Conservation (phyloP, 2,797 vertebrate genomes). For the Helarctos malayanus region DNA sequence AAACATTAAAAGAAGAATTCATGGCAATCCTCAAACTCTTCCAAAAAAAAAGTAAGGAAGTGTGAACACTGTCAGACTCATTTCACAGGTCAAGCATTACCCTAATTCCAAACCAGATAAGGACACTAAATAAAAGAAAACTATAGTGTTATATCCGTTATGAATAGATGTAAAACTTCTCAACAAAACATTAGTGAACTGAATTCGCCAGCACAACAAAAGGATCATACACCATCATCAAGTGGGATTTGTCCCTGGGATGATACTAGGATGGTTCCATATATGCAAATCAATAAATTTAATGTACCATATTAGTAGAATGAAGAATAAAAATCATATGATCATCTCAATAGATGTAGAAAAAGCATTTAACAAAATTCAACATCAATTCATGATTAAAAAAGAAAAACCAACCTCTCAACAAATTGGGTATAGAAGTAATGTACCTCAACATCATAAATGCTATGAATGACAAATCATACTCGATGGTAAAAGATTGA, state of each 20-base stretch:
- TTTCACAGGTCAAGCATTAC: neutral
- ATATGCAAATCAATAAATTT: neutral
- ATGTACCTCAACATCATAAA: neutral
- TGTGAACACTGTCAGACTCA: neutral
- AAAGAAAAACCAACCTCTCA: neutral
- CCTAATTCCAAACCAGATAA: neutral
- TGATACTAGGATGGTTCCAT: neutral
- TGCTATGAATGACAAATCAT: neutral
- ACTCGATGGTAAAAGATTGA: neutral
- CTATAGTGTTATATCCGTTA: neutral
- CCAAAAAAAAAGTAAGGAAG: neutral
- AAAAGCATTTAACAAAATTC: neutral
- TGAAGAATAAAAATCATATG: slow-evolving; percentile 12
- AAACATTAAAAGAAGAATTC: neutral
- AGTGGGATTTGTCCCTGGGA: neutral
- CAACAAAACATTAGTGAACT: neutral
- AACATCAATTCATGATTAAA: neutral
- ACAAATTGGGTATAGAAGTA: neutral
- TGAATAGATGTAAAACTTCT: neutral
- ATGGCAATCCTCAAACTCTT: neutral
- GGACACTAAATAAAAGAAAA: neutral
- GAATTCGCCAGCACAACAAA: neutral
- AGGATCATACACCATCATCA: neutral
- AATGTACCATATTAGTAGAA: neutral
- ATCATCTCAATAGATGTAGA: neutral